phyloP scores from a whole-genome alignment of 1,140 invertebrate genomes.

The Anastrepha obliqua region DNA sequence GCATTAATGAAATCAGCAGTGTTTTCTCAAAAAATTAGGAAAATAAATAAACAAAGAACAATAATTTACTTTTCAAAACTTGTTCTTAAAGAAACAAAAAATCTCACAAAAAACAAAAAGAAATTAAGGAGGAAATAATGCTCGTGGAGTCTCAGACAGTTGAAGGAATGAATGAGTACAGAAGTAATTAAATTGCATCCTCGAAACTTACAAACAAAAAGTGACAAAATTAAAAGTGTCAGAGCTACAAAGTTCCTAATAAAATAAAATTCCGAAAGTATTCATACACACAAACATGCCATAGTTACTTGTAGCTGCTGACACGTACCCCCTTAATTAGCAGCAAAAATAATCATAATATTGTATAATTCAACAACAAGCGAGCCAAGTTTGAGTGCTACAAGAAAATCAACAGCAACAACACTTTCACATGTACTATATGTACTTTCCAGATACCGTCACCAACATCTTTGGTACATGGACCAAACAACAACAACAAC shows the following conservation, averaged over 20 bases:
- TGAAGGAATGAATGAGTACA: background rate
- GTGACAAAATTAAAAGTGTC: conserved; percentile 46
- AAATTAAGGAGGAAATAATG: background rate
- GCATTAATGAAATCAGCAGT: too few species aligned
- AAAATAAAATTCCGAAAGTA: conserved; percentile 19
- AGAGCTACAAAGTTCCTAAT: background rate
- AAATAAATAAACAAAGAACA: too few species aligned
- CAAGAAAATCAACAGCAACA: background rate
- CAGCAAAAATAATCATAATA: conserved; percentile 45
- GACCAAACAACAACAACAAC: background rate
- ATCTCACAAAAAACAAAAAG: too few species aligned
- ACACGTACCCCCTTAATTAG: conserved; percentile 35
- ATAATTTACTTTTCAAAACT: background rate
- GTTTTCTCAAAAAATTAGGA: too few species aligned
- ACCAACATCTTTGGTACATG: background rate
- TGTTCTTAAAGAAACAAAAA: background rate
- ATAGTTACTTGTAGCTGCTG: background rate
- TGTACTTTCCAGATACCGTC: background rate
- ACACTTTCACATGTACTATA: conserved; percentile 15
- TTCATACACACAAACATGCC: background rate
- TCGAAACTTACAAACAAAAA: conserved; percentile 10
- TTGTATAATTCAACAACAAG: conserved; percentile 22
- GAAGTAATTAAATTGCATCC: conserved; percentile 35
- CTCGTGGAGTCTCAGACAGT: background rate
- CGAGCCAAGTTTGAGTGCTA: background rate